Base-by-base conservation (phyloP, 2,797 vertebrate genomes). In the Pangasius djambal region DNA sequence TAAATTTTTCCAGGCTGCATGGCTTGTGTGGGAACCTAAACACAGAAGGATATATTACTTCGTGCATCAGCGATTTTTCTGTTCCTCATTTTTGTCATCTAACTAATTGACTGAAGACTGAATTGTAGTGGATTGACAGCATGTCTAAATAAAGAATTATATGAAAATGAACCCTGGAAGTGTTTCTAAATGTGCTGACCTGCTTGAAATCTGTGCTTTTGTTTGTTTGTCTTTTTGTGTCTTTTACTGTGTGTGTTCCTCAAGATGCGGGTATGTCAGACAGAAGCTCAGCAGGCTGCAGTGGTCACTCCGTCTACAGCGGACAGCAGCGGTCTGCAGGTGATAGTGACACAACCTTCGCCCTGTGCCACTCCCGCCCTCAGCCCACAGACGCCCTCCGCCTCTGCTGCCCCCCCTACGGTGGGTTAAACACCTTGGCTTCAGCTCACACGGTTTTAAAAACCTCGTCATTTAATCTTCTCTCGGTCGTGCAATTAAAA, bases 331-430 rank as follows among this genome's bases (percentile, higher is more conserved):
- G 83, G 91, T 82, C 93, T 96, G 55, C 96, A 97, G 93, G 96
- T 96, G 88, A 96, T 96, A 0, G 95, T 96, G 89, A 95, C 95
- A 37, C 96, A 97, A 84, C 91, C 95, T 0, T 96, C 96, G 15
- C 96, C 96, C 0, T 96, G 94, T 87, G 91, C 93, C 3, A 96
- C 96, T 7, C 96, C 96, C 0, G 93, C 95, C 5, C 93, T 94
- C 85, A 97, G 96, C 88, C 96, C 96, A 0, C 96, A 96, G 94
- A 94, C 94, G 0, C 88, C 92, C 16, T 89, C 95, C 0, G 84
- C 93, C 78, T 93, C 87, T 88, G 5, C 88, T 75, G 44, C 89
- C 87, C 87, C 92, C 88, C 82, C 78, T 40, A 83, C 83, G 83
- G 93, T 93, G 81, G 34, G 77, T 74, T 16, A 34, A 37, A 78